phyloP scores from a whole-genome alignment of 1,140 invertebrate genomes.

The Macrobrachium rosenbergii region DNA sequence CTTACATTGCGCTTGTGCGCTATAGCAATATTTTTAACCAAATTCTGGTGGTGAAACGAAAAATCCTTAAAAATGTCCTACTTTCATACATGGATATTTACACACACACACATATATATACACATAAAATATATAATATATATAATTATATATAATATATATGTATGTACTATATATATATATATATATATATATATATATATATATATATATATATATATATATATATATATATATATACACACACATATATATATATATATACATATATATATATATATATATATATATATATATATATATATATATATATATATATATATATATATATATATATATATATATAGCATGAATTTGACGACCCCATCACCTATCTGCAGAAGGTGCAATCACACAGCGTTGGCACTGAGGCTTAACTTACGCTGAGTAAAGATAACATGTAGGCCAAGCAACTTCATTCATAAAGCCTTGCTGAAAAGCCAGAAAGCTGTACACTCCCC shows the following conservation, averaged over 20 bases:
- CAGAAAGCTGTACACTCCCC: no score
- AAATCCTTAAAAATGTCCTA: no score
- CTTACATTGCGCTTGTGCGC: no score
- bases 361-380: no score
- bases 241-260: not conserved
- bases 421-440: no score
- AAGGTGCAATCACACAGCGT: no score
- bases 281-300: constrained; percentile 5
- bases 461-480: no score
- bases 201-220: not conserved
- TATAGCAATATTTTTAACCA: no score
- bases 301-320: constrained; percentile 11
- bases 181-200: not conserved
- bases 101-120: not conserved
- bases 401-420: no score
- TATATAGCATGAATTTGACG: no score
- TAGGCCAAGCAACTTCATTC: no score
- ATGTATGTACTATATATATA: not conserved
- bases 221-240: constrained; percentile 1
- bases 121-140: not conserved
- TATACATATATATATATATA: not conserved
- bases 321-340: not conserved
- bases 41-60: no score
- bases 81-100: not conserved
- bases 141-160: not conserved